Conservation (phyloP, 2,113 vertebrate species). For the Takifugu bimaculatus region DNA sequence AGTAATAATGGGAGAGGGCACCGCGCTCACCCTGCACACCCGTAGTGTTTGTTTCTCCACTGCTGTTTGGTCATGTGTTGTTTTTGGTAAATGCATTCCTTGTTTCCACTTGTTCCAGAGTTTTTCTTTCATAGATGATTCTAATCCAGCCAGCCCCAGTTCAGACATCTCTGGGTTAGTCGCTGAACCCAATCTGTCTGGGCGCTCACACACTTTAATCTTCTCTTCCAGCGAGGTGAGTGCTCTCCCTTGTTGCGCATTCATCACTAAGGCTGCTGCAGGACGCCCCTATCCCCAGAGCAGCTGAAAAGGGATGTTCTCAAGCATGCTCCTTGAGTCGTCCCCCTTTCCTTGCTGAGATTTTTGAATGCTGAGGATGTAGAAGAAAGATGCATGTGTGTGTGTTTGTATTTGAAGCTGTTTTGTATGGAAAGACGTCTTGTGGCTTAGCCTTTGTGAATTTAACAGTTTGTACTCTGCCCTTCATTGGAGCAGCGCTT, state of each 20-base stretch:
- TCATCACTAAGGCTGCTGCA: conserved; percentile 61
- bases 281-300: conserved; percentile 42
- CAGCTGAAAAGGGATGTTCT: conserved; percentile 61
- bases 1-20: neutral
- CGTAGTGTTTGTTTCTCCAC: conserved; percentile 26
- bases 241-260: conserved; percentile 62
- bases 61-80: conserved; percentile 44
- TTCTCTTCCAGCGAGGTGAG: conserved; percentile 96
- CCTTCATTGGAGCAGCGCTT: conserved; percentile 21
- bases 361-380: conserved; percentile 38
- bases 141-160: conserved; percentile 83
- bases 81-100: conserved; percentile 79
- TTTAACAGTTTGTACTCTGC: conserved; percentile 33
- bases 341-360: conserved; percentile 38
- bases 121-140: conserved; percentile 92
- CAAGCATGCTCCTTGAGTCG: conserved; percentile 62
- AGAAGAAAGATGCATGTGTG: conserved; percentile 55
- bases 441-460: conserved; percentile 31
- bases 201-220: conserved; percentile 91
- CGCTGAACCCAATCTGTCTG: conserved; percentile 89
- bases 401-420: conserved; percentile 30
- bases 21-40: conserved; percentile 1
- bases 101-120: conserved; percentile 92
- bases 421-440: conserved; percentile 32
- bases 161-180: conserved; percentile 90